Base-by-base conservation (phyloP, 2,113 vertebrate species). In the Labeo rohita region DNA sequence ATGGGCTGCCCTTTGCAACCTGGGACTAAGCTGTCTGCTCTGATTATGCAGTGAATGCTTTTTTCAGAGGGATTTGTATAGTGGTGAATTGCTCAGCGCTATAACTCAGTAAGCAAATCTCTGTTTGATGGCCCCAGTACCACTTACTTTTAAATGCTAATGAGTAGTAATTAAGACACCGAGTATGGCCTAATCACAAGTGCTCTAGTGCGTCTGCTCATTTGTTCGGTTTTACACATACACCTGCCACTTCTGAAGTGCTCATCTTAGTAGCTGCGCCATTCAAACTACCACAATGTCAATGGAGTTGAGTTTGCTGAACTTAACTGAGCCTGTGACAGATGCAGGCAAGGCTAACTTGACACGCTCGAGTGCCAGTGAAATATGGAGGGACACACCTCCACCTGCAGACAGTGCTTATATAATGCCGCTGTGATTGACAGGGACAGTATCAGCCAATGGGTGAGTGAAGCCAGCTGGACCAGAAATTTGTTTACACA, bases 61-160 rank as follows among this genome's bases (percentile, higher is more conserved):
- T 65, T 79, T 79, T 36, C 11, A 28, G 59, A 80, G 56, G 78
- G 56, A 47, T 80, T 65, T 80, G 59, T 73, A 47, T 59, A 15
- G 56, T 0, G 34, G 54, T 52, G 83, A 70, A 52, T 70, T 85
- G 23, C 70, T 82, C 43, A 8, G 77, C 39, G 81, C 49, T 73
- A 54, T 73, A 72, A 56, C 81, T 83, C 49, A 3, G 80, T 45
- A 56, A 78, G 50, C 78, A 66, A 54, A 85, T 91, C 91, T 91
- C 91, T 89, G 92, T 92, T 83, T 83, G 68, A 83, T 56, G 36
- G 68, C 91, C 89, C 84, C 87, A 76, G 86, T 78, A 88, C 91
- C 92, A 91, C 92, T 94, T 92, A 92, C 92, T 93, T 93, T 94
- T 90, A 94, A 90, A 93, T 92, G 92, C 87, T 94, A 93, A 94